A percentile compares a stretch with the other conserved stretches of the same genome.
Conservation (phyloP, 2,113 vertebrate species). For the Takifugu flavidus region DNA sequence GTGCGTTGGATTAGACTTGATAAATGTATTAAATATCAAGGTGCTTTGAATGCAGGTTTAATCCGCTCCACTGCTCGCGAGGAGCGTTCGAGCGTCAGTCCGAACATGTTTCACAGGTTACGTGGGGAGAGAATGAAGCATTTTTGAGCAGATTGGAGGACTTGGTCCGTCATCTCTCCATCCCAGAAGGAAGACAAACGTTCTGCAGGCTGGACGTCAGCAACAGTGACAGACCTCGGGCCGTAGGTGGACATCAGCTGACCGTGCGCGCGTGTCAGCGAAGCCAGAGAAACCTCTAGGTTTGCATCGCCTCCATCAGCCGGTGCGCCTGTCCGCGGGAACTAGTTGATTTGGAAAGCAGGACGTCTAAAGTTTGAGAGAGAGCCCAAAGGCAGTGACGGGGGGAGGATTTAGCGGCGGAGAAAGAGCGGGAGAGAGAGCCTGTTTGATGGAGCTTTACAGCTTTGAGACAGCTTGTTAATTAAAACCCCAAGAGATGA, state of each 20-base stretch:
- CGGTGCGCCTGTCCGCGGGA: constrained; percentile 44
- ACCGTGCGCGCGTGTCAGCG: constrained; percentile 22
- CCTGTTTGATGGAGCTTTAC: constrained; percentile 73
- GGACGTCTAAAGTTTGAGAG: constrained; percentile 64
- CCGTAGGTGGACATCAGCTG: constrained; percentile 25
- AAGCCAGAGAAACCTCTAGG: constrained; percentile 14
- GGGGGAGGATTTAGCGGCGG: constrained; percentile 57
- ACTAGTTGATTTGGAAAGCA: constrained; percentile 55
- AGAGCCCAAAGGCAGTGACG: constrained; percentile 50
- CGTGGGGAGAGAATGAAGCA: background rate
- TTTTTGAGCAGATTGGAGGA: constrained; percentile 22
- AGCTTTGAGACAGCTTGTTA: constrained; percentile 79
- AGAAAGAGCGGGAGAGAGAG: constrained; percentile 39
- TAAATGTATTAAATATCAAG: too few species aligned
- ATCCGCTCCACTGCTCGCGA: too few species aligned
- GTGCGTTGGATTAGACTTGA: too few species aligned
- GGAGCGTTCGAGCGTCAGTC: background rate
- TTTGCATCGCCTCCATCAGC: constrained; percentile 45
- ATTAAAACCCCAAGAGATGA: constrained; percentile 80
- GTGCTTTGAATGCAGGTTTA: too few species aligned
- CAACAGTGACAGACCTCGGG: constrained; percentile 13
- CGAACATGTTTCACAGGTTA: constrained; percentile 16
- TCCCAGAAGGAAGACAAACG: constrained; percentile 17
- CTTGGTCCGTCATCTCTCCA: background rate
- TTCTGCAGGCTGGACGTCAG: constrained; percentile 24